Percentiles rank a stretch among this genome's conserved stretches.
These are phyloP conservation scores for Hypomecis punctinalis DNA, from an alignment of 2,888 invertebrate species.

Conservation along the genomic window DNA sequence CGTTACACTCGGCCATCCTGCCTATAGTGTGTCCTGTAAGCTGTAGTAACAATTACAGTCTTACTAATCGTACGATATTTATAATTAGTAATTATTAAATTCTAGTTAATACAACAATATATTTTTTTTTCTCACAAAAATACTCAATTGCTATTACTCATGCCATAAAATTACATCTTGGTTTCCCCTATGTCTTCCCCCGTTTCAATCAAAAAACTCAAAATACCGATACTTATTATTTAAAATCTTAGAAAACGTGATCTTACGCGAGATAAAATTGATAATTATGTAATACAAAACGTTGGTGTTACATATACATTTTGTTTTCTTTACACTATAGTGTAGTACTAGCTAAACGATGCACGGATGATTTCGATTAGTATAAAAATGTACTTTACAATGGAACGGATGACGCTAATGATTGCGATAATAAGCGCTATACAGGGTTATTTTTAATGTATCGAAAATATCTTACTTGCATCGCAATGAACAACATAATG, in stretches of 20 bases:
- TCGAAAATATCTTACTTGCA: too few species aligned
- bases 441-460: too few species aligned
- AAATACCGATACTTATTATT: conserved; percentile 1
- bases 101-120: too few species aligned
- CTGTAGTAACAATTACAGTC: too few species aligned
- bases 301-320: conserved; percentile 63
- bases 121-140: background rate
- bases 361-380: conserved; percentile 66
- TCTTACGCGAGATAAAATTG: conserved; percentile 42
- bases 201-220: conserved; percentile 9
- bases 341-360: conserved; percentile 56
- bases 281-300: conserved; percentile 51
- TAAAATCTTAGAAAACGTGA: conserved; percentile 15
- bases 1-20: too few species aligned
- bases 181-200: background rate
- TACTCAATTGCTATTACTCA: background rate
- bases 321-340: conserved; percentile 51
- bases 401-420: conserved; percentile 77
- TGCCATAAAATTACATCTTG: background rate
- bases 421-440: conserved; percentile 59
- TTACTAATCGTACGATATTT: too few species aligned
- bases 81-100: too few species aligned
- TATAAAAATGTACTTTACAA: conserved; percentile 67
- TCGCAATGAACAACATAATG: too few species aligned
- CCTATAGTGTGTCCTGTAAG: too few species aligned